Evolutionary conservation across 1,140 invertebrate species (phyloP), one percentile per base, ranked within the genome.

Genomic region (Oreohelix idahoensis): DNA sequence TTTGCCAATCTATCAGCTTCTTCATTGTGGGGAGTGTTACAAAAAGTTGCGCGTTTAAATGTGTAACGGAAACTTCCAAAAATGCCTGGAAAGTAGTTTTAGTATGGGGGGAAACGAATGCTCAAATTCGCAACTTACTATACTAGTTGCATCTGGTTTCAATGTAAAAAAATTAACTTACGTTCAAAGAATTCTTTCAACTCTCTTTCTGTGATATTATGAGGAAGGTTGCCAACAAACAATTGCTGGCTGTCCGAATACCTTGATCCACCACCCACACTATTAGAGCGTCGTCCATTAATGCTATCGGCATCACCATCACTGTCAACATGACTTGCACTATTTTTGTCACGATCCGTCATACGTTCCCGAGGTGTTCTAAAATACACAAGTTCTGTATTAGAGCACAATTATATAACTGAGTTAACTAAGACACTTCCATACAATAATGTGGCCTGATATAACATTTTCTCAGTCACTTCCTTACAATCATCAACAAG

Each of bases 151-250:
- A 17, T 17, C 45, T 49, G 45, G 45, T 49, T 49, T 8, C 17
- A 49, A 49, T 11, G 10, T n/a, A 58, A 23, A 58, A 58, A 15
- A 23, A 15, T 23, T 10, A 38, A 36, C 53, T 88, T 87, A 92
- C 92, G 84, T 84, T 89, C 89, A 89, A 98, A 98, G 53, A 97
- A 94, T 82, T 95, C 91, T 74, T 95, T 95, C 71, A 99, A 93
- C 84, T 97, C 96, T 70, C 95, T 94, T 92, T 97, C 96, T 13
- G 95, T 95, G 29, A 97, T 96, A 86, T 95, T 95, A 86, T 96
- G 96, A 20, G 97, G 97, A 84, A 98, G 94, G 93, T 98, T 98
- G 73, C 97, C 97, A 85, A 99, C 94, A 93, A 98, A 98, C 38
- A 99, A 93, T 93, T 99, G 97, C 88, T 98, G 96, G 85, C 95